These are phyloP conservation scores for Mythimna albipuncta DNA, from an alignment of 2,888 invertebrate species.

Conservation along the genomic window DNA sequence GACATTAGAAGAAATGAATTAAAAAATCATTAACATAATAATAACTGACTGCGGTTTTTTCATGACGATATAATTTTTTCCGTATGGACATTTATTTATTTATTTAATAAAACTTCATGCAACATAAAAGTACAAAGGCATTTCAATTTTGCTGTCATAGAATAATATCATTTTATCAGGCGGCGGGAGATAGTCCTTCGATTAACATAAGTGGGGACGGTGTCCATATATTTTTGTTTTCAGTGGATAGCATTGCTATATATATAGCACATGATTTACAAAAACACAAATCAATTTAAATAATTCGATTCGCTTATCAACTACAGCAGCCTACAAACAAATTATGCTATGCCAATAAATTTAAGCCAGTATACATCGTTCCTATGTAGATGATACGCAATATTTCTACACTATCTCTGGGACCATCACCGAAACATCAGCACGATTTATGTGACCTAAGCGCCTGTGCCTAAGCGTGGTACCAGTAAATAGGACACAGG, in stretches of 20 bases:
- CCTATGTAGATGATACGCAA: constrained; percentile 44
- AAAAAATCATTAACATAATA: too few relatives aligned
- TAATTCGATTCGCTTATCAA: constrained; percentile 25
- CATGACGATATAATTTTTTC: not conserved
- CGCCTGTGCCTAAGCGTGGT: constrained; percentile 45
- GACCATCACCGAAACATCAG: constrained; percentile 55
- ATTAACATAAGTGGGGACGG: not conserved
- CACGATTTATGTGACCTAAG: constrained; percentile 62
- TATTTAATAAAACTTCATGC: too few relatives aligned
- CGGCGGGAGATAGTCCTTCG: too few relatives aligned
- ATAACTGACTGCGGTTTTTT: too few relatives aligned
- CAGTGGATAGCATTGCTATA: too few relatives aligned
- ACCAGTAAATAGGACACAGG: constrained; percentile 36
- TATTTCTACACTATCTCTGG: constrained; percentile 58
- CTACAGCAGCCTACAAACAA: constrained; percentile 28
- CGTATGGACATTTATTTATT: too few relatives aligned
- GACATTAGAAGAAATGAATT: too few relatives aligned
- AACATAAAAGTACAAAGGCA: too few relatives aligned
- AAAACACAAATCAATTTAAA: not conserved
- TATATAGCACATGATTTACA: too few relatives aligned
- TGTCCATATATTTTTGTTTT: not conserved
- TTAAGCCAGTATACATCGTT: constrained; percentile 37
- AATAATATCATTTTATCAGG: not conserved
- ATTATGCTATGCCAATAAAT: constrained; percentile 41
- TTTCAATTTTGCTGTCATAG: not conserved